Evolutionary conservation across 2,113 vertebrate species (phyloP).

Genomic region (Plecotus auritus): DNA sequence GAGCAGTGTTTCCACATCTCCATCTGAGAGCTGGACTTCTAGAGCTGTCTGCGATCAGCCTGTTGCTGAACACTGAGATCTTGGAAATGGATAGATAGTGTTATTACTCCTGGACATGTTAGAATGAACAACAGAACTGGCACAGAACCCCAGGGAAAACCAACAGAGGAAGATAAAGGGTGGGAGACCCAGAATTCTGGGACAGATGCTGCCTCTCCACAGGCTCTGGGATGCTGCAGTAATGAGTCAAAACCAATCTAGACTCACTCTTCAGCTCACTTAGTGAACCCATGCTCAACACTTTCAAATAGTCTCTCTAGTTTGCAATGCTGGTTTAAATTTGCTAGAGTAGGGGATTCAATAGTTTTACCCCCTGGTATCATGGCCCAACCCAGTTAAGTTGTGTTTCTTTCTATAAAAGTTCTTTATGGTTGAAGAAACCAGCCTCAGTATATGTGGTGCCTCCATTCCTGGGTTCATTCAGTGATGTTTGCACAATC

Average conservation of each 20-base stretch:
- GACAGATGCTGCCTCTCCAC: background rate
- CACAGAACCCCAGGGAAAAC: background rate
- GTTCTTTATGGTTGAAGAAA: background rate
- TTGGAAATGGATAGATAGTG: background rate
- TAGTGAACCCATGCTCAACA: background rate
- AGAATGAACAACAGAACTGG: background rate
- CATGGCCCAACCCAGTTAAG: background rate
- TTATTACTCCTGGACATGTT: background rate
- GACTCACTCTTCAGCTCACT: background rate
- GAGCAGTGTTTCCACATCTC: background rate
- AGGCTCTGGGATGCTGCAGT: background rate
- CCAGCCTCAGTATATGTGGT: rapidly evolving
- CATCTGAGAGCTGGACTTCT: background rate
- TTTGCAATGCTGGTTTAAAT: background rate
- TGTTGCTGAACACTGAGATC: background rate
- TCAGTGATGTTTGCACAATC: background rate
- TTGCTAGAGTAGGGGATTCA: background rate
- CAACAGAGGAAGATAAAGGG: background rate
- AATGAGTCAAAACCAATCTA: background rate
- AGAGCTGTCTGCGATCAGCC: background rate
- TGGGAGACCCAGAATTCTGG: background rate
- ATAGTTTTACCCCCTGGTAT: background rate
- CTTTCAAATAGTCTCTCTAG: background rate
- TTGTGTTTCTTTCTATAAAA: background rate
- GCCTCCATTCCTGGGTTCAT: background rate